Percentiles rank a stretch among this genome's conserved stretches.
phyloP scores from a whole-genome alignment of 1,140 invertebrate species.

The Sarcophaga peregrina region DNA sequence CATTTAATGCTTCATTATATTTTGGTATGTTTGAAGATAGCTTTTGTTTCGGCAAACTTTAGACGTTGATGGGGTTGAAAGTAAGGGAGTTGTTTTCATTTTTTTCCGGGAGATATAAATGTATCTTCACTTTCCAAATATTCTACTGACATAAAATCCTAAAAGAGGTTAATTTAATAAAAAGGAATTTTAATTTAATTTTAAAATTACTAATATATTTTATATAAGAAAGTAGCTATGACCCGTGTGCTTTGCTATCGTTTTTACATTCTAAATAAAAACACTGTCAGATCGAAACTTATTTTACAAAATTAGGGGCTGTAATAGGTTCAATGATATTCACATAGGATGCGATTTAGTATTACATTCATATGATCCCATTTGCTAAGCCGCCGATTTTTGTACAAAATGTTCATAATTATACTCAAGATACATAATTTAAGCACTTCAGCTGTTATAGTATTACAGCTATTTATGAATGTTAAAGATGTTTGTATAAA shows the following conservation, averaged over 20 bases:
- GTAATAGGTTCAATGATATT: no score
- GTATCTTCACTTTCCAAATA: constrained; percentile 6
- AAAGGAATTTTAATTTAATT: background rate
- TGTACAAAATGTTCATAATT: no score
- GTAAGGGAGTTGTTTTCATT: background rate
- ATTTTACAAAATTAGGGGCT: no score
- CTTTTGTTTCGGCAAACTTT: constrained; percentile 5
- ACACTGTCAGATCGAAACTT: no score
- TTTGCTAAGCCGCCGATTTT: no score
- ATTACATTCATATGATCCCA: no score
- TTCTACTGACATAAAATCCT: background rate
- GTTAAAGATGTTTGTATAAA: no score
- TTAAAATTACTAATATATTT: background rate
- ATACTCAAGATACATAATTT: no score
- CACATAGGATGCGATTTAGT: no score
- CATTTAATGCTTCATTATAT: constrained; percentile 7
- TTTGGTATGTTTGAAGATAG: constrained; percentile 2
- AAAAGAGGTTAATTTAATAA: constrained; percentile 7
- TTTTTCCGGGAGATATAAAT: background rate
- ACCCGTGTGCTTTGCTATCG: background rate
- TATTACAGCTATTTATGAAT: no score
- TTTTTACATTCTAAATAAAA: no score
- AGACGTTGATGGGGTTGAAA: constrained; percentile 4
- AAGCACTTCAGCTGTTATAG: no score
- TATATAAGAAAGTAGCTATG: constrained; percentile 6